These are phyloP conservation scores for Tiliqua scincoides DNA, from an alignment of 2,113 vertebrate genomes.

Conservation along the genomic window DNA sequence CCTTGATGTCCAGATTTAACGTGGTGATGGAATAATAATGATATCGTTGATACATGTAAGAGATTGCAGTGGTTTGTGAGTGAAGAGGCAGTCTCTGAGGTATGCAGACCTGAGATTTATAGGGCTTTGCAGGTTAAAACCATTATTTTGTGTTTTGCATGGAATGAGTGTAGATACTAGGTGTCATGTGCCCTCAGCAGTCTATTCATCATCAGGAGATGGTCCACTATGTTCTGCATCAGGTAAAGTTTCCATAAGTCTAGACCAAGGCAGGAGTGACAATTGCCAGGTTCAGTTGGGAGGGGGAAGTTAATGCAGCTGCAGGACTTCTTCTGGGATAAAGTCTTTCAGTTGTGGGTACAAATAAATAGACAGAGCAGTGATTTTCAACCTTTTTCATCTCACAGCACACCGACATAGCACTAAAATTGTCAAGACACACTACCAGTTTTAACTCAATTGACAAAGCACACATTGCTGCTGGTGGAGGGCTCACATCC, in stretches of 20 bases:
- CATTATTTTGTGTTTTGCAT: not conserved
- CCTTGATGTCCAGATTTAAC: not conserved
- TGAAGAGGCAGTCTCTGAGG: not conserved
- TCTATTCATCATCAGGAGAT: not conserved
- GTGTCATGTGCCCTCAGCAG: not conserved
- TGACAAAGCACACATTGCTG: no score
- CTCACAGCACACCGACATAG: no score
- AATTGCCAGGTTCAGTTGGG: not conserved
- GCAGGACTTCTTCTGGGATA: rapidly evolving
- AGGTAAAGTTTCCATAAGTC: not conserved
- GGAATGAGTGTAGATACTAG: not conserved
- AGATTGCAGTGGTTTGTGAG: not conserved
- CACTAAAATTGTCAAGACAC: no score
- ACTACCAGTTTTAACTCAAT: no score
- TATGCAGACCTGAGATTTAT: no score
- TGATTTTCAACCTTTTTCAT: no score
- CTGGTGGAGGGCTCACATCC: no score
- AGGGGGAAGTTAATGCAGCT: not conserved
- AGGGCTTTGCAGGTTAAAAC: not conserved
- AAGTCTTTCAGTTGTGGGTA: not conserved
- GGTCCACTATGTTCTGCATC: no score
- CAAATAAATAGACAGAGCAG: rapidly evolving
- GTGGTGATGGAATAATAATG: not conserved
- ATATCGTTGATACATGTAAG: not conserved
- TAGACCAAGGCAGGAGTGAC: not conserved